A percentile compares a stretch with the other conserved stretches of the same genome.
Conservation (phyloP, 2,888 invertebrate species). For the Sesamia inferens region DNA sequence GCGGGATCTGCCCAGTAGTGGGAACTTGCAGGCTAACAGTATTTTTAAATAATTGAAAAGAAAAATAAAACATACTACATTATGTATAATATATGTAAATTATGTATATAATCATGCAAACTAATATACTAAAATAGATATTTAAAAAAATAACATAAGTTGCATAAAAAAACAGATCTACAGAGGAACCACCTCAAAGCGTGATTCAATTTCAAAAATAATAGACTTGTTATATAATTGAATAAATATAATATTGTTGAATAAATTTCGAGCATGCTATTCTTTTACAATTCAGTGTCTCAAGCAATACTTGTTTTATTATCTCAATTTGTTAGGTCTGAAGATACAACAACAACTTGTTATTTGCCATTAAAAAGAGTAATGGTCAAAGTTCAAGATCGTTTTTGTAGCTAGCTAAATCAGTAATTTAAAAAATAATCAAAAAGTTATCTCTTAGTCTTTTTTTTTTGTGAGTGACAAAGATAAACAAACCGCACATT, state of each 20-base stretch:
- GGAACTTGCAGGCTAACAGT: too few relatives aligned
- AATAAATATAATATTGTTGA: too few relatives aligned
- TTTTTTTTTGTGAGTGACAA: constrained; percentile 3
- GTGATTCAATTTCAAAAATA: not conserved
- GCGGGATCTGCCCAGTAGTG: too few relatives aligned
- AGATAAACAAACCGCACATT: constrained; percentile 38
- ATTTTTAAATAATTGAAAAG: too few relatives aligned
- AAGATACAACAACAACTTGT: not conserved
- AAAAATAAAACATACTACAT: too few relatives aligned
- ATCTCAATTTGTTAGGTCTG: not conserved
- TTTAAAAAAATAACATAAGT: not conserved
- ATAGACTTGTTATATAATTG: not conserved
- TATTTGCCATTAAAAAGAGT: not conserved
- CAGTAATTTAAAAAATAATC: not conserved
- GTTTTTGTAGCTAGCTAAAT: not conserved
- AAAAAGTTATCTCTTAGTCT: not conserved
- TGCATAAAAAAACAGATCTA: not conserved
- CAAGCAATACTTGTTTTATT: not conserved
- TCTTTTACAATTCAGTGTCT: not conserved
- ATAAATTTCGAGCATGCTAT: not conserved
- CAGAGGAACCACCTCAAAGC: not conserved
- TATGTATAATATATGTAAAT: too few relatives aligned
- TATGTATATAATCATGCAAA: too few relatives aligned
- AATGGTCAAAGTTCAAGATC: not conserved
- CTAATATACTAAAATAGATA: not conserved